Evolutionary conservation across 2,113 vertebrate species (phyloP).

Genomic region (Sturnus vulgaris): DNA sequence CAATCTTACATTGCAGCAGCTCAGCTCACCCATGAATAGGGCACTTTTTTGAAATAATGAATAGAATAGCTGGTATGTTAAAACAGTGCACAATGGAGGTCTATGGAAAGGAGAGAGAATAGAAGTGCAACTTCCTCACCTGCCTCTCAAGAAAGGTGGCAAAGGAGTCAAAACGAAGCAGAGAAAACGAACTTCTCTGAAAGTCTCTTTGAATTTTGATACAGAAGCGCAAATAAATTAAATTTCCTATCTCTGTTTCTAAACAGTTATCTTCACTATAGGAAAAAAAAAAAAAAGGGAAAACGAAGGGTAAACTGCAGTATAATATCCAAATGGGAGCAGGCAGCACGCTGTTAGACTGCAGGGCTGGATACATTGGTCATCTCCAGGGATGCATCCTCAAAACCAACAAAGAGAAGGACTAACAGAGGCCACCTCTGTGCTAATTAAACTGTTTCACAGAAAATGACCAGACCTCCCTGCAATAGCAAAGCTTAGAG

Average conservation of each 20-base stretch:
- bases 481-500: neutral
- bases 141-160: neutral
- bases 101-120: neutral
- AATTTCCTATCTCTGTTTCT: neutral
- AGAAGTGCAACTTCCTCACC: neutral
- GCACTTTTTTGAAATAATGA: neutral
- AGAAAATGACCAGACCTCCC: neutral
- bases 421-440: neutral
- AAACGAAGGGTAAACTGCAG: neutral
- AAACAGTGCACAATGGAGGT: neutral
- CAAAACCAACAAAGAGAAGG: neutral
- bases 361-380: neutral
- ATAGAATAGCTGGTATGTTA: neutral
- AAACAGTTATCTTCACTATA: neutral
- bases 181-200: neutral
- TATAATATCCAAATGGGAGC: neutral
- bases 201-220: neutral
- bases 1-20: neutral
- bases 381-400: neutral
- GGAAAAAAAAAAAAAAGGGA: neutral
- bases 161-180: neutral
- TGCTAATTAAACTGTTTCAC: neutral
- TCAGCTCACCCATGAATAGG: neutral
- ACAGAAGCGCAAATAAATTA: neutral
- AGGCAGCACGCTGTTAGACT: neutral